Evolutionary conservation across 2,797 vertebrate genomes (phyloP).

Genomic region (Esox lucius): DNA sequence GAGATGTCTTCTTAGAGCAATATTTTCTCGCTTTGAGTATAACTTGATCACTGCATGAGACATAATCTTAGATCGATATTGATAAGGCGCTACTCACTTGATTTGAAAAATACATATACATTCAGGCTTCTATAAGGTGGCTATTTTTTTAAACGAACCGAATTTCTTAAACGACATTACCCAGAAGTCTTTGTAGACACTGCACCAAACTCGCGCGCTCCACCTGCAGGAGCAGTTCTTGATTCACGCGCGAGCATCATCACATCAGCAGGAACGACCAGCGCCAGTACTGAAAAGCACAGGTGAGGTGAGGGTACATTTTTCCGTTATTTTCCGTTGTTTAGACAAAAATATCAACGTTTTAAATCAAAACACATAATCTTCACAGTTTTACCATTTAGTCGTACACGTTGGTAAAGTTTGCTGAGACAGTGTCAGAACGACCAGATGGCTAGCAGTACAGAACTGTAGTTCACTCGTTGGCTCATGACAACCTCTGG

Average conservation of each 20-base stretch:
- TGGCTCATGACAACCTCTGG: background rate
- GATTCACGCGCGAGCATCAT: slow-evolving; percentile 51
- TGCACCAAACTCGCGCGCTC: slow-evolving; percentile 64
- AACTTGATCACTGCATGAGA: no score
- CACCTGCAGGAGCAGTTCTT: slow-evolving; percentile 61
- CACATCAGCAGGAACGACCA: slow-evolving; percentile 33
- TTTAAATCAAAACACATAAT: background rate
- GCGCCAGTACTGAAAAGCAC: slow-evolving; percentile 58
- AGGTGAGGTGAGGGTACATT: slow-evolving; percentile 70
- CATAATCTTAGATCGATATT: background rate
- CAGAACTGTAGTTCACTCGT: slow-evolving; percentile 1
- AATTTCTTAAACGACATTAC: slow-evolving; percentile 55
- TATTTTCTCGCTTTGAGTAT: background rate
- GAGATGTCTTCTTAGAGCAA: background rate
- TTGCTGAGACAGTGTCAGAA: background rate
- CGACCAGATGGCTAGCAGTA: slow-evolving; percentile 2
- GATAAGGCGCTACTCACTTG: background rate
- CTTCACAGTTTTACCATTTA: background rate
- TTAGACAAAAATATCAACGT: background rate
- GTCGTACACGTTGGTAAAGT: background rate
- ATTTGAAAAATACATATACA: background rate
- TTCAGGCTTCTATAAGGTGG: background rate
- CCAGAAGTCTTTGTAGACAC: slow-evolving; percentile 50
- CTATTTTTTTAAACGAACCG: background rate
- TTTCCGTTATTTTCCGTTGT: background rate